Evolutionary conservation across 2,888 invertebrate genomes (phyloP), one percentile per base, ranked within the genome.

Genomic region (Scaptodrosophila latifasciaeformis): DNA sequence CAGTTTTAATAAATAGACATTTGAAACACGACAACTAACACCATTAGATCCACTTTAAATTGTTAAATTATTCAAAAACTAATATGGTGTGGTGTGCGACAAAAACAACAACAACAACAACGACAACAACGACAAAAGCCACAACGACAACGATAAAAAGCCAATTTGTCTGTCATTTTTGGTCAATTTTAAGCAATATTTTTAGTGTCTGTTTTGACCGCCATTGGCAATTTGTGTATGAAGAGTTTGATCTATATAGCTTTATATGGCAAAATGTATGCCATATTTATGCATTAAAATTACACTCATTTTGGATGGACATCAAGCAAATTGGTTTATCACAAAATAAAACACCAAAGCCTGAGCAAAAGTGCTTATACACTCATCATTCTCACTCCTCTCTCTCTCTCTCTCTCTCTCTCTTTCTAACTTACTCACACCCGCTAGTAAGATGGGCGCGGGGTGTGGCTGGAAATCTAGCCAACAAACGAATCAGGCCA

Each of bases 271-370:
- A 1, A 35, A 19, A 47, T 19, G 29, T n/a, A 15, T 5, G 1
- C 2, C 12, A 18, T 19, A 21, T 34, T 1, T 34, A 7, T 12
- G 34, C 3, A 15, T 13, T n/a, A n/a, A n/a, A n/a, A n/a, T 10
- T 34, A n/a, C 5, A n/a, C 12, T 2, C 12, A n/a, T 34, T 10
- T 76, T 65, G 74, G 56, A 56, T 55, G 62, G 59, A 74, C 72
- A 72, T 72, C 78, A 74, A 78, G 75, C 79, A 81, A 81, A 78
- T 75, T 81, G 68, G 79, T 75, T 78, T 81, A 75, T 75, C 81
- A 78, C 13, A 39, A 15, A n/a, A 39, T 7, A 39, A n/a, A 15
- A 30, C 10, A 6, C 27, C 27, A 5, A 27, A 27, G 9, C 9
- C 34, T 34, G 1, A 2, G 31, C 31, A 34, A 9, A 34, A 2